Evolutionary conservation across 1,140 invertebrate genomes (phyloP).

Genomic region (Whitmania pigra): DNA sequence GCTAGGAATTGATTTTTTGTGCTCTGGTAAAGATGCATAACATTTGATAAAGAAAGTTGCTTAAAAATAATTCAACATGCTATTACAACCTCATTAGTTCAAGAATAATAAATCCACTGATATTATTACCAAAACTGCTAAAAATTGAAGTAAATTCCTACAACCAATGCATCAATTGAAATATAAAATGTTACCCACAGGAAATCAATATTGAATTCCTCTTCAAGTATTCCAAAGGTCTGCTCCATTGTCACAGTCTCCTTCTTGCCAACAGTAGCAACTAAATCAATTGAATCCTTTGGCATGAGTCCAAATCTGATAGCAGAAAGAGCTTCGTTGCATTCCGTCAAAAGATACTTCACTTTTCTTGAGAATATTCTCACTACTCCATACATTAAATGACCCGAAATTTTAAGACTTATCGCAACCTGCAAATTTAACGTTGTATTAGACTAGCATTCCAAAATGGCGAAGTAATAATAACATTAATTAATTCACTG

Average conservation of each 20-base stretch:
- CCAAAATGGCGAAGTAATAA: not conserved
- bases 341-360: constrained; percentile 1
- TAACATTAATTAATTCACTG: not conserved
- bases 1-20: not conserved
- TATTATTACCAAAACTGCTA: no score
- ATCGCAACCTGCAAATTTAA: not conserved
- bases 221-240: not conserved
- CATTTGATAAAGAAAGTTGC: not conserved
- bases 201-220: not conserved
- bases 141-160: no score
- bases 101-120: not conserved
- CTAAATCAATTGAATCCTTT: not conserved
- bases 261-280: not conserved
- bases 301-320: not conserved
- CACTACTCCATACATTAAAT: not conserved
- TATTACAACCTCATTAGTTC: not conserved
- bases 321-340: not conserved
- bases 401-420: constrained; percentile 2
- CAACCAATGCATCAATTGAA: not conserved
- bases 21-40: not conserved
- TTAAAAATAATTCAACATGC: not conserved
- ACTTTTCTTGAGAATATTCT: constrained; percentile 11
- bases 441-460: not conserved
- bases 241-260: constrained; percentile 4
- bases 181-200: not conserved